phyloP scores from a whole-genome alignment of 2,113 vertebrate genomes.

The Boulengeromyrus knoepffleri region DNA sequence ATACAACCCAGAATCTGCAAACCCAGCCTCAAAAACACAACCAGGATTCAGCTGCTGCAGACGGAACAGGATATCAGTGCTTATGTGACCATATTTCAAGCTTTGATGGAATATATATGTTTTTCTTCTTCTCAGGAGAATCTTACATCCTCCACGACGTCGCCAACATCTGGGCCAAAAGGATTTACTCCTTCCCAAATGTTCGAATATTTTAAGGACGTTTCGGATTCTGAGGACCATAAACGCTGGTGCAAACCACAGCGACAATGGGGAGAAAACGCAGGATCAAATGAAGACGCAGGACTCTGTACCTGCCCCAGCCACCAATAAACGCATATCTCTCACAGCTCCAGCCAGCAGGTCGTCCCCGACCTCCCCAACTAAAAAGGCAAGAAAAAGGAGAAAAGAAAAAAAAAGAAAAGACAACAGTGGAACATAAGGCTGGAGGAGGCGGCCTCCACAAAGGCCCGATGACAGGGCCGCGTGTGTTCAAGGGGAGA shows the following conservation, averaged over 20 bases:
- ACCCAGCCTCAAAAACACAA: background rate
- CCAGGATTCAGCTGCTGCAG: background rate
- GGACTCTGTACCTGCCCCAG: background rate
- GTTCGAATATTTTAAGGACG: background rate
- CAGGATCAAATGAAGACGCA: background rate
- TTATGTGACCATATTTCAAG: background rate
- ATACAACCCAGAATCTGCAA: background rate
- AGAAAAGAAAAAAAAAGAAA: background rate
- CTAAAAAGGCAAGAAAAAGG: slow-evolving; percentile 11
- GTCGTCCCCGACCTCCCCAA: slow-evolving; percentile 1
- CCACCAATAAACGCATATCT: background rate
- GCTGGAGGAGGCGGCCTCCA: slow-evolving; percentile 20
- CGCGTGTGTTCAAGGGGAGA: slow-evolving; percentile 14
- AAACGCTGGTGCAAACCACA: no score
- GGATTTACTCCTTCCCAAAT: background rate
- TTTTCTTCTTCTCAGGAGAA: background rate
- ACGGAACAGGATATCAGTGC: background rate
- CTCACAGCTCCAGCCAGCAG: background rate
- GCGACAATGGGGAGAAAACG: slow-evolving; percentile 23
- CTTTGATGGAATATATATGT: background rate
- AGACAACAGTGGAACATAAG: background rate
- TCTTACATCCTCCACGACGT: background rate
- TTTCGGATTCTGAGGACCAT: no score
- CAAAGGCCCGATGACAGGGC: slow-evolving; percentile 21
- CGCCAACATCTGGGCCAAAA: background rate